Conservation (phyloP, 2,113 vertebrate genomes). For the Aspidoscelis tigris region DNA sequence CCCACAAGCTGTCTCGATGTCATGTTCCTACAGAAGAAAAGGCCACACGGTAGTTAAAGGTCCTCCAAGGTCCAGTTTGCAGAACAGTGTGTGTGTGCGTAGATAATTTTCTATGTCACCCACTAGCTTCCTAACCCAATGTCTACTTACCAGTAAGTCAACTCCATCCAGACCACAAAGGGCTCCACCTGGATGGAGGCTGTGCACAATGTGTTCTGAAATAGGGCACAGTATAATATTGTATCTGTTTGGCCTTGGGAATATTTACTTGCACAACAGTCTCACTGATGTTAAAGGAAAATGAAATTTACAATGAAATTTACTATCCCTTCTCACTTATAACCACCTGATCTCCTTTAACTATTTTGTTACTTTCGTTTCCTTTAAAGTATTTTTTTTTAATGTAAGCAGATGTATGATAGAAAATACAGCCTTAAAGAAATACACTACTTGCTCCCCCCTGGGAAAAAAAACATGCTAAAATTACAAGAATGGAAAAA, state of each 20-base stretch:
- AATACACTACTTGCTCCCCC: neutral
- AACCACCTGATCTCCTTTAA: neutral
- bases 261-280: neutral
- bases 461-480: neutral
- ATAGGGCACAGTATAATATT: neutral
- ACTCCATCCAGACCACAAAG: no score
- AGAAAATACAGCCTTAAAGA: neutral
- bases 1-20: conserved; percentile 91
- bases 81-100: no score
- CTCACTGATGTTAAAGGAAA: neutral
- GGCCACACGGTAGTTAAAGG: neutral
- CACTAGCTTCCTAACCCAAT: no score
- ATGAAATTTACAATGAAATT: neutral
- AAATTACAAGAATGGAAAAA: no score
- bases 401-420: neutral
- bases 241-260: neutral
- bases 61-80: no score
- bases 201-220: no score
- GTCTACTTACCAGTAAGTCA: no score
- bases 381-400: neutral
- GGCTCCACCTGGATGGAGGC: no score
- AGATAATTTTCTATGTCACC: no score
- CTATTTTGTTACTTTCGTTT: neutral
- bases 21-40: conserved; percentile 86
- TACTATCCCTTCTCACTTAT: neutral